phyloP scores from a whole-genome alignment of 2,113 vertebrate genomes.

The Damaliscus lunatus region DNA sequence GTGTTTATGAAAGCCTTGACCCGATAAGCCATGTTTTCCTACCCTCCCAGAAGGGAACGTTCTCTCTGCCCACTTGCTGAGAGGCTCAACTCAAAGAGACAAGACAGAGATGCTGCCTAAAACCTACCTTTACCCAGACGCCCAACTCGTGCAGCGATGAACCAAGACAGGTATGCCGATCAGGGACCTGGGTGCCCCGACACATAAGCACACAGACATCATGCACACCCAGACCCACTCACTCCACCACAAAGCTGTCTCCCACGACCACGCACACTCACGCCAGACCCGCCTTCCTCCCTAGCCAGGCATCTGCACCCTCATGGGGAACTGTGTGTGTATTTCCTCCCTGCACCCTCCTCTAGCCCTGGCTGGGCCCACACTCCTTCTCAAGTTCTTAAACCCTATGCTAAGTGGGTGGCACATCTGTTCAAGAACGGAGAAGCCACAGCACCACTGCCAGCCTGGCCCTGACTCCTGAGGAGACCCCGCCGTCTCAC shows the following conservation, averaged over 20 bases:
- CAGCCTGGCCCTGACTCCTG: neutral
- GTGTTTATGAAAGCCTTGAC: slow-evolving; percentile 14
- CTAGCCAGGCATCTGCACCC: neutral
- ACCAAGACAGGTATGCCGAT: neutral
- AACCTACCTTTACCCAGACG: neutral
- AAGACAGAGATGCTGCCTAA: neutral
- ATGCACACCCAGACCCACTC: neutral
- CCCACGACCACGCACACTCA: neutral
- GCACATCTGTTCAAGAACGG: neutral
- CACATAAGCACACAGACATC: neutral
- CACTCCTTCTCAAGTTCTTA: neutral
- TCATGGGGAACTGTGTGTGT: neutral
- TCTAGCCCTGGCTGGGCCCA: neutral
- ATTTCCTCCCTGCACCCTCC: neutral
- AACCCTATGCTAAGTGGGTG: neutral
- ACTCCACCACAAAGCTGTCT: neutral
- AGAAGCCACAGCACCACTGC: neutral
- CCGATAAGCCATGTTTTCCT: neutral
- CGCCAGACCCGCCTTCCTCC: neutral
- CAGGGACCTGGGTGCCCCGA: neutral
- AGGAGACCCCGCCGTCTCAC: neutral
- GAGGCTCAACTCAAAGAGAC: neutral
- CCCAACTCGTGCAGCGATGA: neutral
- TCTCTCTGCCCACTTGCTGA: neutral
- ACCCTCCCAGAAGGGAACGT: neutral